phyloP scores from a whole-genome alignment of 2,888 invertebrate species.

The Thelaira solivaga region DNA sequence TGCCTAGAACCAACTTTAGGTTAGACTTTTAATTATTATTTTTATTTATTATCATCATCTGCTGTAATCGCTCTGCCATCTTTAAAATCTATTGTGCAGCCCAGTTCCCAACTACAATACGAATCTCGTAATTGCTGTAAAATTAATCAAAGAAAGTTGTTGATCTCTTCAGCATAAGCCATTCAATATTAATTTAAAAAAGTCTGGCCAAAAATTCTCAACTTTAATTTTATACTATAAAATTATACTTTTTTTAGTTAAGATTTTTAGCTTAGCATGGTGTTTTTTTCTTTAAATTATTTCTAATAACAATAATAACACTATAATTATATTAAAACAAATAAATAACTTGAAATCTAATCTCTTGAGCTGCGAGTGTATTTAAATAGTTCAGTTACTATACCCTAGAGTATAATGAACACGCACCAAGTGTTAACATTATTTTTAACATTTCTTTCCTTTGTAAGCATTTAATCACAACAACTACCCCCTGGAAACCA shows the following conservation, averaged over 20 bases:
- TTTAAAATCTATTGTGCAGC: too few relatives aligned
- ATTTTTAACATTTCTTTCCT: constrained; percentile 23
- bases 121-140: too few relatives aligned
- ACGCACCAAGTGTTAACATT: constrained; percentile 38
- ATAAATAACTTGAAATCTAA: constrained; percentile 38
- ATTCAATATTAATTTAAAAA: too few relatives aligned
- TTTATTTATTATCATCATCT: too few relatives aligned
- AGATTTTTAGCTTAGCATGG: background rate
- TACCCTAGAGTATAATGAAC: constrained; percentile 53
- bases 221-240: background rate
- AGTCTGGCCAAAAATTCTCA: too few relatives aligned
- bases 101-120: too few relatives aligned
- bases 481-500: constrained; percentile 28
- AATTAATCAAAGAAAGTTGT: too few relatives aligned
- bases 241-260: background rate
- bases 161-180: too few relatives aligned
- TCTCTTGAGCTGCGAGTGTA: constrained; percentile 19
- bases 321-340: constrained; percentile 44
- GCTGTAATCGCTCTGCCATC: too few relatives aligned
- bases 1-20: too few relatives aligned
- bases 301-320: constrained; percentile 22
- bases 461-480: constrained; percentile 24
- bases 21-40: too few relatives aligned
- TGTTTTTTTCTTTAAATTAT: background rate
- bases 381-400: constrained; percentile 25